Evolutionary conservation across 1,140 invertebrate species (phyloP).

Genomic region (Drosophila tsacasi): DNA sequence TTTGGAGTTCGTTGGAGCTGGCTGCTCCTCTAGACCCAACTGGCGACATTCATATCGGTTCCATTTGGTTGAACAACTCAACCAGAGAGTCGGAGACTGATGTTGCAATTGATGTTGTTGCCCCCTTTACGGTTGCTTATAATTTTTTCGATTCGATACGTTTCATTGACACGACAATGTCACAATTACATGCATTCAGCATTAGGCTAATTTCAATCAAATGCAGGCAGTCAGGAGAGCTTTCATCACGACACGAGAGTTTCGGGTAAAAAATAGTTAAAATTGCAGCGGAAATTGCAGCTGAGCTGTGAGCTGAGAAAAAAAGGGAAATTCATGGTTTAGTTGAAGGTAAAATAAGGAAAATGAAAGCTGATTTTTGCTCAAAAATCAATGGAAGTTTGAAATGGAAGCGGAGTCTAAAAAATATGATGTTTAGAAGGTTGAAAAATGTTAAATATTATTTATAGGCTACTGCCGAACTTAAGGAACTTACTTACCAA

Average conservation of each 20-base stretch:
- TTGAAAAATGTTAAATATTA: too few relatives aligned
- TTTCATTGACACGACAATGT: conserved; percentile 59
- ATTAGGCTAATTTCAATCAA: conserved; percentile 61
- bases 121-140: conserved; percentile 15
- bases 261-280: not conserved
- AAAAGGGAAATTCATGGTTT: not conserved
- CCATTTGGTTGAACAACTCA: conserved; percentile 25
- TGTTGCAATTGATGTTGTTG: conserved; percentile 35
- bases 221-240: not conserved
- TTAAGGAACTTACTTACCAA: not conserved
- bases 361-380: not conserved
- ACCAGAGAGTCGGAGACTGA: not conserved
- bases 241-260: conserved; percentile 31
- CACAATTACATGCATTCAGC: conserved; percentile 35
- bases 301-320: not conserved
- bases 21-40: conserved; percentile 23
- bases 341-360: not conserved
- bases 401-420: too few relatives aligned
- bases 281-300: conserved; percentile 25
- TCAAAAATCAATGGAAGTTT: not conserved
- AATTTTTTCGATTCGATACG: conserved; percentile 30
- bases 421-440: too few relatives aligned
- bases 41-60: conserved; percentile 12
- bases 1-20: not conserved
- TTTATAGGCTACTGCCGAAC: not conserved